A percentile compares a stretch with the other conserved stretches of the same genome.
phyloP scores from a whole-genome alignment of 2,797 vertebrate species.

The Rhabdomys pumilio region DNA sequence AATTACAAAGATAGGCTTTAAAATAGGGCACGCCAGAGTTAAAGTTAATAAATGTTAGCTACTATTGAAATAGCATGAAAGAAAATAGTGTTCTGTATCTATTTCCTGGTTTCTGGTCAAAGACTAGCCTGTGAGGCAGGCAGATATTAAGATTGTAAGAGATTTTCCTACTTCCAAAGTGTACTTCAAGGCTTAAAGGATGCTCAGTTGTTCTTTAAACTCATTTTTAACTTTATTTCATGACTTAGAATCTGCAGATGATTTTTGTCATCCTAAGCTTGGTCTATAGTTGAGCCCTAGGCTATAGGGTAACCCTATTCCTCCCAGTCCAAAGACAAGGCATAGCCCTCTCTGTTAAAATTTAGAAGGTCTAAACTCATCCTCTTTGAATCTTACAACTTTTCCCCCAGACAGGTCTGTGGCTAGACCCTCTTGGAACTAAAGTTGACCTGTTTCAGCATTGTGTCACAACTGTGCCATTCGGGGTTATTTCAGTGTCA shows the following conservation, averaged over 20 bases:
- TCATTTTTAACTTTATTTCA: conserved; percentile 15
- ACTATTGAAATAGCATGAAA: neutral
- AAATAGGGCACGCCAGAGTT: neutral
- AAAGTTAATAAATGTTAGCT: neutral
- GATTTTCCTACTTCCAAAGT: neutral
- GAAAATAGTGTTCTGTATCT: conserved; percentile 19
- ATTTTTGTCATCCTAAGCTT: neutral
- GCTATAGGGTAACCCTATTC: neutral
- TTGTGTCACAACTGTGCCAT: neutral
- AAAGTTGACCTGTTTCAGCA: neutral
- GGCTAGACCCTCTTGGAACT: neutral
- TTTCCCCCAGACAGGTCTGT: neutral
- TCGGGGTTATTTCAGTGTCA: neutral
- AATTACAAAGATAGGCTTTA: neutral
- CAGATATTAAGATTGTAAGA: neutral
- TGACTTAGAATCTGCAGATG: neutral
- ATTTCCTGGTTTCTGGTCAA: neutral
- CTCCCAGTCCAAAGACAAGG: neutral
- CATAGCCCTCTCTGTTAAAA: neutral
- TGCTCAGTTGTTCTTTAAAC: neutral
- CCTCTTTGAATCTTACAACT: neutral
- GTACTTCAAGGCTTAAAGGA: neutral
- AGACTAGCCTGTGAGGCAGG: neutral
- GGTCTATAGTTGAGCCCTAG: neutral
- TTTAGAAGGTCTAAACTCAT: neutral